Evolutionary conservation across 2,113 vertebrate species (phyloP), one percentile per base, ranked within the genome.

Genomic region (Siniperca chuatsi): DNA sequence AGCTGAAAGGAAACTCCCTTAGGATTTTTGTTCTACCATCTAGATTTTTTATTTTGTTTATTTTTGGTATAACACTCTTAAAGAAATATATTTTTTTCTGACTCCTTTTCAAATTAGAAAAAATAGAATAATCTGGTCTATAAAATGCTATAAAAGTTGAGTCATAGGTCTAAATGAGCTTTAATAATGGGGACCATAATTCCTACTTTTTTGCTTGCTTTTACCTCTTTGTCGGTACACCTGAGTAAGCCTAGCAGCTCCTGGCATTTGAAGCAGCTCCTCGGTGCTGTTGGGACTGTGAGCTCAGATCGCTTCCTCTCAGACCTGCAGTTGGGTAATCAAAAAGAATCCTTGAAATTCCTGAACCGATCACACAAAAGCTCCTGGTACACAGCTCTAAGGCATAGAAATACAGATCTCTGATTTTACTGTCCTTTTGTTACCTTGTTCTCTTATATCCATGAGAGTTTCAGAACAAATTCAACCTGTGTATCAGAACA

Each of bases 341-440:
- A 67, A 81, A 87, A 74, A 54, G 48, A 75, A 77, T 64, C 80
- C 81, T 81, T 87, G 82, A 83, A 82, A 75, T 71, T 74, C 67
- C 79, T 74, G 21, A 50, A 64, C 74, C 29, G 48, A 88, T 71
- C 66, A 42, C 66, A 81, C 21, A 64, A 72, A 83, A 58, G 69
- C 52, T 89, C 54, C 60, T 29, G 57, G 37, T 75, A 40, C 67
- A 64, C 58, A 35, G 69, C 77, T 87, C 52, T 44, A 75, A 84
- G 57, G 79, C 54, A 72, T 23, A 18, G 7, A 75, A 35, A 76
- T 23, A 67, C 71, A 79, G 25, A 69, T 62, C 42, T 83, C 42
- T 20, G 52, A 44, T 72, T 84, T 75, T 20, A 6, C 35, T 62
- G 10, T 37, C 37, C 35, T 21, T 73, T 72, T 65, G 12, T n/a